These are phyloP conservation scores for Machimus atricapillus DNA, from an alignment of 2,888 invertebrate species.

Conservation along the genomic window DNA sequence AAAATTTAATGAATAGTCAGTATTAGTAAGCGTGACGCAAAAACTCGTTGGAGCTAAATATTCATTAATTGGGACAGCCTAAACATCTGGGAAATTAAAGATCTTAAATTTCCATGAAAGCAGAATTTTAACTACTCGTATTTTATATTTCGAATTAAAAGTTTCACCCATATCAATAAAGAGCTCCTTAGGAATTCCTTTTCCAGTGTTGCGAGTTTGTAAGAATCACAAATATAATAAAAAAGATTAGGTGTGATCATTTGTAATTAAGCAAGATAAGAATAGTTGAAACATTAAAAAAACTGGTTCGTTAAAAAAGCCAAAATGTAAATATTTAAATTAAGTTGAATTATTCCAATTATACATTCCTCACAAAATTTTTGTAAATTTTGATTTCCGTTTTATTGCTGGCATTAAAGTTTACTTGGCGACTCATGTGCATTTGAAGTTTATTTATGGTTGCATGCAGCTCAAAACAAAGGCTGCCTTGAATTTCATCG, in stretches of 20 bases:
- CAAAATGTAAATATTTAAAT: neutral
- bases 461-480: neutral
- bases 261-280: neutral
- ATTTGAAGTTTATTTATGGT: neutral
- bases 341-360: neutral
- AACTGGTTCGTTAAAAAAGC: neutral
- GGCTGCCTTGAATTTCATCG: neutral
- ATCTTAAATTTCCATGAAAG: neutral
- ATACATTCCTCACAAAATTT: neutral
- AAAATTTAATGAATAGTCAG: neutral
- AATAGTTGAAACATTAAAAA: neutral
- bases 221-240: neutral
- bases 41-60: neutral
- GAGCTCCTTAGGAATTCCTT: neutral
- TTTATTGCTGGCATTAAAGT: neutral
- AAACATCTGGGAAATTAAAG: neutral
- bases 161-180: neutral
- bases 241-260: neutral
- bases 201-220: neutral
- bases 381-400: slow-evolving; percentile 1
- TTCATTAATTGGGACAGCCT: neutral
- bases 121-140: neutral
- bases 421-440: neutral
- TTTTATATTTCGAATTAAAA: neutral
- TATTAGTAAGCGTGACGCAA: neutral